Conservation (phyloP, 2,113 vertebrate species). For the Chroicocephalus ridibundus region DNA sequence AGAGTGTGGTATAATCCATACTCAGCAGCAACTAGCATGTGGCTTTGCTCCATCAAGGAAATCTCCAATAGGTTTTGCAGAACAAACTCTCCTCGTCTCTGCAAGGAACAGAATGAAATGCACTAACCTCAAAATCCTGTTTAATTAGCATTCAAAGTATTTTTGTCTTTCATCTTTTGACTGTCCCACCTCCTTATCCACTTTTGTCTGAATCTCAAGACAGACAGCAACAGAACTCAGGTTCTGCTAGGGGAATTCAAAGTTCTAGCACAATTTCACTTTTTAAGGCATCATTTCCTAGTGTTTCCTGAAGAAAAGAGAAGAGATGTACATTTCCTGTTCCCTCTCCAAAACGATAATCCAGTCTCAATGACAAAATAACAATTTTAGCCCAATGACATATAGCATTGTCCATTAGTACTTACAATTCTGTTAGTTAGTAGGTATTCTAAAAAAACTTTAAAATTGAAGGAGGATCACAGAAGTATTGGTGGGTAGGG, state of each 20-base stretch:
- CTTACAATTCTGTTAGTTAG: background rate
- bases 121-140: background rate
- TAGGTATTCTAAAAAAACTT: fast-evolving
- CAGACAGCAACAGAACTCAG: background rate
- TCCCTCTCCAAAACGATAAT: background rate
- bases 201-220: background rate
- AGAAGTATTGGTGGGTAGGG: background rate
- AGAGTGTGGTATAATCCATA: background rate
- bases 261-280: background rate
- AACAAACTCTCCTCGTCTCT: background rate
- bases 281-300: background rate
- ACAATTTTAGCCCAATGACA: background rate
- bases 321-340: background rate
- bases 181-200: background rate
- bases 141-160: background rate
- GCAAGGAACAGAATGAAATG: background rate
- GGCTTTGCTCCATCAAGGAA: background rate
- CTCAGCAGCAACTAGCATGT: background rate
- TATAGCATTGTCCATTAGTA: background rate
- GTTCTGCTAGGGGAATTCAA: background rate
- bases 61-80: background rate
- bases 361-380: background rate
- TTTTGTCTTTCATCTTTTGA: background rate
- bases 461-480: background rate
- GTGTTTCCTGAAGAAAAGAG: background rate